These are phyloP conservation scores for Nymphalis io DNA, from an alignment of 1,140 invertebrate species.

Conservation along the genomic window DNA sequence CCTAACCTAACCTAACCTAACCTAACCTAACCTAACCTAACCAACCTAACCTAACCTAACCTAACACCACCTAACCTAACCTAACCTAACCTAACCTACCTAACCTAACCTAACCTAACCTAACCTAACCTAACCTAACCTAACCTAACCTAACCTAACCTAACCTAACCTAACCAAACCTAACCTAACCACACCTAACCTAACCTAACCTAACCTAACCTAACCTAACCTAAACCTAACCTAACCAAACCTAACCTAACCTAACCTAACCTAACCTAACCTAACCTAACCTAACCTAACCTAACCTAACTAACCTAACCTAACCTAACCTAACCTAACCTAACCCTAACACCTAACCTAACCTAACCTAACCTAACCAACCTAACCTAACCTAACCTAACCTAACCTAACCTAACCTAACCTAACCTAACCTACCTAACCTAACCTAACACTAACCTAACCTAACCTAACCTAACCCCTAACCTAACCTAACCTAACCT, in stretches of 20 bases:
- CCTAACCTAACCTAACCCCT: too few species aligned
- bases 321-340: constrained; percentile 57
- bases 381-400: too few species aligned
- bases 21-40: constrained; percentile 46
- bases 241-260: constrained; percentile 26
- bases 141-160: constrained; percentile 50
- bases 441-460: too few species aligned
- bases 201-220: constrained; percentile 54
- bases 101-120: constrained; percentile 51
- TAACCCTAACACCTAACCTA: constrained; percentile 40
- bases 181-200: constrained; percentile 43
- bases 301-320: constrained; percentile 53
- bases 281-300: constrained; percentile 32
- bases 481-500: too few species aligned
- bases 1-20: constrained; percentile 45
- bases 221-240: constrained; percentile 50
- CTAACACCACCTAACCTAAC: constrained; percentile 49
- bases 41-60: constrained; percentile 52
- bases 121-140: constrained; percentile 48
- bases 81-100: constrained; percentile 44
- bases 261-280: too few species aligned
- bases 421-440: too few species aligned
- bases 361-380: constrained; percentile 44
- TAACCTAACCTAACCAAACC: constrained; percentile 50
- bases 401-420: too few species aligned